phyloP scores from a whole-genome alignment of 2,888 invertebrate species.

The Tinea semifulvella region DNA sequence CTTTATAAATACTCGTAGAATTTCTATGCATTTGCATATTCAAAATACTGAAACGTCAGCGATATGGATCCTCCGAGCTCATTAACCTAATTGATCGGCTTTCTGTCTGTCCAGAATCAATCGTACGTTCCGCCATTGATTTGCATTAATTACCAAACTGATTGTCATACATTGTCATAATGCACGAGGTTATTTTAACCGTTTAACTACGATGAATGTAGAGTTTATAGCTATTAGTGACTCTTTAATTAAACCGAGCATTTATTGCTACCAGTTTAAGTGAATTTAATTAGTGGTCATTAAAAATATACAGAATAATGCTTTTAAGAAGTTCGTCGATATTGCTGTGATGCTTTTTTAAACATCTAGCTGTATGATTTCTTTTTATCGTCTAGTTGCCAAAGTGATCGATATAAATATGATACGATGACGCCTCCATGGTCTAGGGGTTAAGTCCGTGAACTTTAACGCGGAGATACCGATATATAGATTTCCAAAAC shows the following conservation, averaged over 20 bases:
- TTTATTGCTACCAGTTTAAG: too few species aligned
- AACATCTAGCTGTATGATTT: too few species aligned
- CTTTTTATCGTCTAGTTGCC: too few species aligned
- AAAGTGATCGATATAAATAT: too few species aligned
- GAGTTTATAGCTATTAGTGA: not conserved
- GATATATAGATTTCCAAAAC: too few species aligned
- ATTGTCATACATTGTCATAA: constrained; percentile 47
- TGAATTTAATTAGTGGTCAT: too few species aligned
- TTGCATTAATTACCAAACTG: constrained; percentile 60
- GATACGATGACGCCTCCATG: too few species aligned
- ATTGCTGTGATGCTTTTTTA: too few species aligned
- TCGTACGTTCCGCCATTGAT: constrained; percentile 57
- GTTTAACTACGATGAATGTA: constrained; percentile 5
- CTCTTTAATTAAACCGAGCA: constrained; percentile 6
- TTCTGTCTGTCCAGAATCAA: constrained; percentile 52
- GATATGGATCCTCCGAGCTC: constrained; percentile 54
- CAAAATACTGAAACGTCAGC: constrained; percentile 49
- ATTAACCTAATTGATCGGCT: constrained; percentile 65
- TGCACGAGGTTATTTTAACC: constrained; percentile 10
- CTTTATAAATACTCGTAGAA: not conserved
- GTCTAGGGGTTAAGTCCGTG: too few species aligned
- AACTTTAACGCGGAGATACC: too few species aligned
- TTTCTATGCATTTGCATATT: constrained; percentile 44
- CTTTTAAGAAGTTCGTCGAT: too few species aligned
- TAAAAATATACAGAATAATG: too few species aligned